phyloP scores from a whole-genome alignment of 2,113 vertebrate species.

The Corvus hawaiiensis region DNA sequence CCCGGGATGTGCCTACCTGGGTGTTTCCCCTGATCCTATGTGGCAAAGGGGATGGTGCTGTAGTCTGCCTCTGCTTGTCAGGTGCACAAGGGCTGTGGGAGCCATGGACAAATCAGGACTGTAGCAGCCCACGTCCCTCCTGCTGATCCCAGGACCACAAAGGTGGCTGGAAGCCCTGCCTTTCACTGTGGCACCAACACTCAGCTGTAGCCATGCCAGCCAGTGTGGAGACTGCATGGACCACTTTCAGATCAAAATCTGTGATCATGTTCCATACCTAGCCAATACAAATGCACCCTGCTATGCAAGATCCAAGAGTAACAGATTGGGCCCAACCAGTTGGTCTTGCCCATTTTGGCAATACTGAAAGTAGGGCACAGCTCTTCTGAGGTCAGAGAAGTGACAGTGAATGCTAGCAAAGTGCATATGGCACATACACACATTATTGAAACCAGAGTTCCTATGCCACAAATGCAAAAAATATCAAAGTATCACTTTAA shows the following conservation, averaged over 20 bases:
- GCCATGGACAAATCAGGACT: neutral
- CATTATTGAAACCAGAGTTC: neutral
- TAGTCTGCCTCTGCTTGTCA: neutral
- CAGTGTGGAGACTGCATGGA: rapidly evolving
- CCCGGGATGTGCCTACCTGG: too few species aligned
- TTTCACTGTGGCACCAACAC: neutral
- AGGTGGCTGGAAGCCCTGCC: neutral
- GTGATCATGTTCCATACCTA: neutral
- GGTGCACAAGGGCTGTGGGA: neutral
- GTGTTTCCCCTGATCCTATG: neutral
- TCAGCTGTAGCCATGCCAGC: neutral
- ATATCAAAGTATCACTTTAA: neutral
- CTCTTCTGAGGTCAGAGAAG: neutral
- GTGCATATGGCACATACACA: neutral
- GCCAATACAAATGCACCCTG: neutral
- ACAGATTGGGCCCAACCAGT: neutral
- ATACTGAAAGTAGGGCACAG: neutral
- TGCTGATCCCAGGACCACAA: neutral
- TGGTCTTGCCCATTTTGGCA: neutral
- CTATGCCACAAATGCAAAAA: neutral
- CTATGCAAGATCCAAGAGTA: neutral
- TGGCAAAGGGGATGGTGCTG: neutral
- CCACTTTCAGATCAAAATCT: neutral
- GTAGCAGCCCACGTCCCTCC: rapidly evolving
- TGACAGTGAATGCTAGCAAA: neutral